Conservation (phyloP, 2,113 vertebrate species). For the Ranitomeya variabilis region DNA sequence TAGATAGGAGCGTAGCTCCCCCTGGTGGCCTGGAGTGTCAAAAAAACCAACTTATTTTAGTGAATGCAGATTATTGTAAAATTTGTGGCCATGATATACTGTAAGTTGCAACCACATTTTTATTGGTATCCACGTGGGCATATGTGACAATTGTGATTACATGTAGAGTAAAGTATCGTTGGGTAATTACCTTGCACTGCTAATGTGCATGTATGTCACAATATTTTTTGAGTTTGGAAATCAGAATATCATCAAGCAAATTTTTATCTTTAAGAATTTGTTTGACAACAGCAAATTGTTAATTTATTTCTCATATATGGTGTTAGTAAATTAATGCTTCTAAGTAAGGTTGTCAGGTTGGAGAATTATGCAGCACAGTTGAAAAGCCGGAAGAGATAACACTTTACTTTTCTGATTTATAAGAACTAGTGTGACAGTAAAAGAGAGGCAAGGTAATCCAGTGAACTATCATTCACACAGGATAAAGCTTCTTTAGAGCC, state of each 20-base stretch:
- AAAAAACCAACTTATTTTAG: no score
- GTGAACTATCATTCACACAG: neutral
- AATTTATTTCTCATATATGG: neutral
- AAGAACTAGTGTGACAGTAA: neutral
- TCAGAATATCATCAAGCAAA: neutral
- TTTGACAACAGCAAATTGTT: neutral
- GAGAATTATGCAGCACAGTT: conserved; percentile 2
- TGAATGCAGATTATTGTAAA: no score
- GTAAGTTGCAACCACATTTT: no score
- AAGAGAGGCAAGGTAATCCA: neutral
- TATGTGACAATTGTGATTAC: neutral
- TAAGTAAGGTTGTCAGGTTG: neutral
- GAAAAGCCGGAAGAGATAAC: neutral
- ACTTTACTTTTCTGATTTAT: conserved; percentile 12
- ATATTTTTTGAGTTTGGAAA: neutral
- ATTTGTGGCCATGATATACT: no score
- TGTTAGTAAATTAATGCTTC: neutral
- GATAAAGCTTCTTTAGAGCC: neutral
- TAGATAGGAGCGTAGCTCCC: no score
- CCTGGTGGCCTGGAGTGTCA: no score
- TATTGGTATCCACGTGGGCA: neutral
- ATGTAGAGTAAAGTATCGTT: neutral
- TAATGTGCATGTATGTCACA: neutral
- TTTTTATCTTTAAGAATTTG: neutral
- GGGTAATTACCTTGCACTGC: neutral